A percentile compares a stretch with the other conserved stretches of the same genome.
Conservation (phyloP, 1,140 invertebrate genomes). For the Cydia strobilella region DNA sequence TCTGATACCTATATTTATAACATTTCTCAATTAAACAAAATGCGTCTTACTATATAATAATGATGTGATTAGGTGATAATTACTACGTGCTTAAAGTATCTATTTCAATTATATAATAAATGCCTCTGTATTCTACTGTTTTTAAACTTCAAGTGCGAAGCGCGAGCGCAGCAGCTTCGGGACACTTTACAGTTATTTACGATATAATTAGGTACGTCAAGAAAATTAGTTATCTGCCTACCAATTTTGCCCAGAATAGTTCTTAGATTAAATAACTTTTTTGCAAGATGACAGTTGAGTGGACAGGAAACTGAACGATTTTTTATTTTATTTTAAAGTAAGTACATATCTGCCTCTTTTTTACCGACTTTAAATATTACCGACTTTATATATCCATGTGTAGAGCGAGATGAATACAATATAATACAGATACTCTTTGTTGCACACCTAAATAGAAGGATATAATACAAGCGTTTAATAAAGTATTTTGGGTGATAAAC, state of each 20-base stretch:
- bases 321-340: too few relatives aligned
- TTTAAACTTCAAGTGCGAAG: slow-evolving; percentile 20
- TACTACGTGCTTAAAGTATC: neutral
- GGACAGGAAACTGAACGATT: neutral
- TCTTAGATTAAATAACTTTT: slow-evolving; percentile 12
- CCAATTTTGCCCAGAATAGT: slow-evolving; percentile 37
- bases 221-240: slow-evolving; percentile 50
- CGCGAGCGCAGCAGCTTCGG: slow-evolving; percentile 40
- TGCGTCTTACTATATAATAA: too few relatives aligned
- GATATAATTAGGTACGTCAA: slow-evolving; percentile 52
- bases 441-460: too few relatives aligned
- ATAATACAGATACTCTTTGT: too few relatives aligned
- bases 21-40: too few relatives aligned
- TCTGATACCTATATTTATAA: neutral
- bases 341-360: too few relatives aligned
- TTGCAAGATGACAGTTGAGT: neutral
- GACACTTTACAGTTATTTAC: slow-evolving; percentile 64
- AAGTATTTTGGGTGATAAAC: too few relatives aligned
- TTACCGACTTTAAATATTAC: too few relatives aligned
- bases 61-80: neutral
- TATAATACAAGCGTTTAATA: too few relatives aligned
- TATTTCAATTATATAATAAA: neutral
- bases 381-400: too few relatives aligned
- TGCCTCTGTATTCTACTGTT: neutral
- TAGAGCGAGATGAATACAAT: too few relatives aligned